These are phyloP conservation scores for Clupea harengus DNA, from an alignment of 2,113 vertebrate species.

Conservation along the genomic window DNA sequence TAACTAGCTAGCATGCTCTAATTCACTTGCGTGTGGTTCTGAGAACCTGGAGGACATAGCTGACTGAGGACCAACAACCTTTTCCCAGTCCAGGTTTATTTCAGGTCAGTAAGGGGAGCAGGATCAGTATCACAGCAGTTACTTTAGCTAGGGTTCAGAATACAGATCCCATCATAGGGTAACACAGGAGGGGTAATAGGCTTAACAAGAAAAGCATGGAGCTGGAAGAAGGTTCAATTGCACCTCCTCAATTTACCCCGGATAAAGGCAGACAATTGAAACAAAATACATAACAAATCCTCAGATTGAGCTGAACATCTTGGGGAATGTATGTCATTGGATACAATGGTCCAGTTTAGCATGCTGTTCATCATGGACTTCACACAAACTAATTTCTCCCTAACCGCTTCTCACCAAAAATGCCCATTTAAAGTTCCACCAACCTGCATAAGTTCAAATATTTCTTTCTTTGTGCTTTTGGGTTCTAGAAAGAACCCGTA, in stretches of 20 bases:
- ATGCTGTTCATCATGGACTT: too few relatives aligned
- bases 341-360: too few relatives aligned
- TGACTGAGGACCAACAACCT: background rate
- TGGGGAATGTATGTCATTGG: too few relatives aligned
- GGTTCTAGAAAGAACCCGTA: slow-evolving; percentile 98
- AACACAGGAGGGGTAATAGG: background rate
- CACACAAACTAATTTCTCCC: too few relatives aligned
- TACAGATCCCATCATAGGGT: background rate
- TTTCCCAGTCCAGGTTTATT: background rate
- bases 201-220: too few relatives aligned
- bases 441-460: slow-evolving; percentile 99
- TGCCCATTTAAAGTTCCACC: background rate
- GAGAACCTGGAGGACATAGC: background rate
- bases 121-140: background rate
- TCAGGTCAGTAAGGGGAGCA: background rate
- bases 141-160: background rate
- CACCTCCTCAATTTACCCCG: too few relatives aligned
- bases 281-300: too few relatives aligned
- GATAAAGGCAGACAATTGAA: too few relatives aligned
- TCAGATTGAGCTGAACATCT: too few relatives aligned
- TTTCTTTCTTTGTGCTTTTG: slow-evolving; percentile 99
- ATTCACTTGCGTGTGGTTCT: background rate
- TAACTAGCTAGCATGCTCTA: too few relatives aligned
- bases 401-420: background rate
- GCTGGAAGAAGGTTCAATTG: too few relatives aligned